Conservation (phyloP, 2,797 vertebrate species). For the Neosalanx taihuensis region DNA sequence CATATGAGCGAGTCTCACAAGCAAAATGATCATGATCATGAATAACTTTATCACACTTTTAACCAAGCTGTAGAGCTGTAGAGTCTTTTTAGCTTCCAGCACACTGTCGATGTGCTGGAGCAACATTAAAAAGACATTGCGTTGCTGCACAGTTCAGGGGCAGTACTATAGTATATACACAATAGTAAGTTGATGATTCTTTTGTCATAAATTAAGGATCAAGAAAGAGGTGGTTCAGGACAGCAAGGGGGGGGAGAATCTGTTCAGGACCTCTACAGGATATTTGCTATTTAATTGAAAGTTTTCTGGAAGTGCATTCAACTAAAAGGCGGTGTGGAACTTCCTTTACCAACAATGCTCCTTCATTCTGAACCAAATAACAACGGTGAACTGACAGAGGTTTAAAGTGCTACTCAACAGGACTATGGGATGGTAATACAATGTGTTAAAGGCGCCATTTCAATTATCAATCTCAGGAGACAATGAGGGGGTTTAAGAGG, state of each 20-base stretch:
- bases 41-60: not conserved
- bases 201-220: not conserved
- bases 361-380: conserved; percentile 40
- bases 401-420: conserved; percentile 56
- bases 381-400: conserved; percentile 37
- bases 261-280: not conserved
- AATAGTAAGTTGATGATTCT: not conserved
- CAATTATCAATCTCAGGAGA: not conserved
- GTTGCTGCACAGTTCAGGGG: not conserved
- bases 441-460: conserved; percentile 17
- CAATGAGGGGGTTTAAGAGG: not conserved
- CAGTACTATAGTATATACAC: not conserved
- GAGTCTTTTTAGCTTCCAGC: no score
- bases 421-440: conserved; percentile 32
- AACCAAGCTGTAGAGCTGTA: no score
- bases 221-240: not conserved
- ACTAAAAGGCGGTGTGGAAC: conserved; percentile 20
- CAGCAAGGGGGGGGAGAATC: not conserved
- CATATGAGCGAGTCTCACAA: not conserved
- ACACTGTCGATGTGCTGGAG: no score
- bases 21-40: not conserved
- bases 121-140: no score
- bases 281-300: not conserved
- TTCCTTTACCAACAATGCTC: conserved; percentile 37
- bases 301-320: conserved; percentile 39